Evolutionary conservation across 2,888 invertebrate genomes (phyloP).

Genomic region (Baccha elongata): DNA sequence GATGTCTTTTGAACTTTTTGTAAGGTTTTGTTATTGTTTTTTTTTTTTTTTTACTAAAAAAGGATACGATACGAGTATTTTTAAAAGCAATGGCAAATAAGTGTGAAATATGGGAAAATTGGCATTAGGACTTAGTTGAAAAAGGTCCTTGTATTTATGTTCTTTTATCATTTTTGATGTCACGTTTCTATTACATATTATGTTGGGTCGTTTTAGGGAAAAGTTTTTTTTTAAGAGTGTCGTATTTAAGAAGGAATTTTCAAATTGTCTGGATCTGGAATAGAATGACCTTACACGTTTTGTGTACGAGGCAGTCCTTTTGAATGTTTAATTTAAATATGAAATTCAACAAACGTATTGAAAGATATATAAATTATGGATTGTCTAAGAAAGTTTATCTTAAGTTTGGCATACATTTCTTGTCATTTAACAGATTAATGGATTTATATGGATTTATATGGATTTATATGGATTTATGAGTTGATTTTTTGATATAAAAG

Average conservation of each 20-base stretch:
- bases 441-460: no score
- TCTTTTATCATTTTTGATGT: constrained; percentile 38
- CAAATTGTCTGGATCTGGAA: constrained; percentile 41
- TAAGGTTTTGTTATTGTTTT: not conserved
- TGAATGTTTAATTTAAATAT: no score
- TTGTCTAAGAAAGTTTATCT: no score
- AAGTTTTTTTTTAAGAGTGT: constrained; percentile 5
- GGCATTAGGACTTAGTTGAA: constrained; percentile 34
- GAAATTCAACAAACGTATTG: no score
- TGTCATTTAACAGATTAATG: no score
- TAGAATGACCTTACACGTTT: constrained; percentile 15
- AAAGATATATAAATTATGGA: no score
- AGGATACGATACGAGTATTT: not conserved
- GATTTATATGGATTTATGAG: no score
- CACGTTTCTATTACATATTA: constrained; percentile 13
- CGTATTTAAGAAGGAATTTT: constrained; percentile 25
- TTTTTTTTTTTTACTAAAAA: not conserved
- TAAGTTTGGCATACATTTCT: no score
- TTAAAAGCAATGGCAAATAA: constrained; percentile 35
- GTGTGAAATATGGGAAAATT: constrained; percentile 60
- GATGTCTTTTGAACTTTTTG: constrained; percentile 9
- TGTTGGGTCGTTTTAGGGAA: not conserved
- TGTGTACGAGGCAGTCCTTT: not conserved
- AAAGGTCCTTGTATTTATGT: constrained; percentile 11
- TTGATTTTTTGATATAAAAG: no score